A percentile compares a stretch with the other conserved stretches of the same genome.
phyloP scores from a whole-genome alignment of 2,888 invertebrate species.

The Coleophora deauratella region DNA sequence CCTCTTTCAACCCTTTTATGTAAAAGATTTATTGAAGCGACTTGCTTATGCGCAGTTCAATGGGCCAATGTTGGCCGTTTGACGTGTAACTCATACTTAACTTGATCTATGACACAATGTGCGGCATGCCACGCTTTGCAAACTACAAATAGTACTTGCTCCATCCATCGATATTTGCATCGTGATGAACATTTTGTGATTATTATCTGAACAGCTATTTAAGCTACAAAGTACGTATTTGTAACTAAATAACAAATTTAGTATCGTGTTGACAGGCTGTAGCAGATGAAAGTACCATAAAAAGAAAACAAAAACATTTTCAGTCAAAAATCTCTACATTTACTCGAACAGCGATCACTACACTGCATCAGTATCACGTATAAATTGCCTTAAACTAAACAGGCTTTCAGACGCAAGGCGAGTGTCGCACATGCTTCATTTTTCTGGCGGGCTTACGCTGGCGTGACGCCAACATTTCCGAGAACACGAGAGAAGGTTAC shows the following conservation, averaged over 20 bases:
- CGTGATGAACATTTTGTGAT: too few species aligned
- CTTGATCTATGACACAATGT: slow-evolving; percentile 48
- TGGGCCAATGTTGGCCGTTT: slow-evolving; percentile 37
- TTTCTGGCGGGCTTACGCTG: slow-evolving; percentile 55
- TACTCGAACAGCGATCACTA: too few species aligned
- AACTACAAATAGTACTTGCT: slow-evolving; percentile 31
- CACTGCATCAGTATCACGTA: slow-evolving; percentile 34
- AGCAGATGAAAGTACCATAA: too few species aligned
- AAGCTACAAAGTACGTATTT: too few species aligned
- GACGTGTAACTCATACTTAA: slow-evolving; percentile 52
- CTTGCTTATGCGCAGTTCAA: slow-evolving; percentile 42
- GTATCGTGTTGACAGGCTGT: too few species aligned
- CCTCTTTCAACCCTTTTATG: slow-evolving; percentile 63
- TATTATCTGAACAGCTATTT: too few species aligned
- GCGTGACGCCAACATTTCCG: slow-evolving; percentile 61
- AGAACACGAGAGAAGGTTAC: slow-evolving; percentile 69
- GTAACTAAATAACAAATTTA: too few species aligned
- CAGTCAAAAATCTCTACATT: too few species aligned
- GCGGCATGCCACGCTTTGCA: slow-evolving; percentile 32
- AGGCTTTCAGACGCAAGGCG: slow-evolving; percentile 32
- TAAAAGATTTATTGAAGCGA: slow-evolving; percentile 59
- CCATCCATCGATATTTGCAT: too few species aligned
- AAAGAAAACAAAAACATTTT: too few species aligned
- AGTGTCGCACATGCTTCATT: slow-evolving; percentile 62
- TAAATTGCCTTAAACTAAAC: slow-evolving; percentile 62